Evolutionary conservation across 53 echinoderm and acorn worm genomes (phyloP).

Genomic region (Astropecten irregularis): DNA sequence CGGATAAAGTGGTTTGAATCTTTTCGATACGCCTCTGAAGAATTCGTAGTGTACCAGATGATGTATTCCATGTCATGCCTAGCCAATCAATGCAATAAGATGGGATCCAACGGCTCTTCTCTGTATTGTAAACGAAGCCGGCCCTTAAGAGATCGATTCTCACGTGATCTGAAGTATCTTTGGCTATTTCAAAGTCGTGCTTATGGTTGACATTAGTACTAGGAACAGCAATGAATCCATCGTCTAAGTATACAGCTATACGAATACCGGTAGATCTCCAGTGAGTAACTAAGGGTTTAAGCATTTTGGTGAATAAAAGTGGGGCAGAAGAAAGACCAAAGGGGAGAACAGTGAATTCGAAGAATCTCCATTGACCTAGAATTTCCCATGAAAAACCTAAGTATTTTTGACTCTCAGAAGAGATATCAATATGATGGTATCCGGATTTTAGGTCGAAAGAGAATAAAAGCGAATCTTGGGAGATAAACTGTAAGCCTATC

Average conservation of each 20-base stretch:
- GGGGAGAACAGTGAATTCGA: conserved; percentile 20
- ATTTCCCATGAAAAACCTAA: conserved; percentile 15
- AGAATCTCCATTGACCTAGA: neutral
- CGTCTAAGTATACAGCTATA: conserved; percentile 4
- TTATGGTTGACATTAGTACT: neutral
- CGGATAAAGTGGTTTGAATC: too few relatives aligned
- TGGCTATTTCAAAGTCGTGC: too few relatives aligned
- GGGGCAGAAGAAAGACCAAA: conserved; percentile 6
- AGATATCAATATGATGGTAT: conserved; percentile 20
- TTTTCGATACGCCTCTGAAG: too few relatives aligned
- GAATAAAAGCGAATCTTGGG: neutral
- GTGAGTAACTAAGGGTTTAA: conserved; percentile 6
- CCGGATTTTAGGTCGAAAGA: conserved; percentile 31
- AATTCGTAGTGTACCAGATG: too few relatives aligned
- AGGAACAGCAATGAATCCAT: neutral
- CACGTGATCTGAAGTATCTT: neutral
- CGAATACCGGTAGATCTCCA: neutral
- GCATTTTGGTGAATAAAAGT: neutral
- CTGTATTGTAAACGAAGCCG: conserved; percentile 4
- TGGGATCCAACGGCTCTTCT: neutral
- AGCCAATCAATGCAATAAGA: neutral
- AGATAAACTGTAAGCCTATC: neutral
- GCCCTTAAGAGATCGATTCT: neutral
- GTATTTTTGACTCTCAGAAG: neutral
- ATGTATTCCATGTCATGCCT: neutral